phyloP scores from a whole-genome alignment of 2,797 vertebrate genomes.

The Peromyscus attwateri region DNA sequence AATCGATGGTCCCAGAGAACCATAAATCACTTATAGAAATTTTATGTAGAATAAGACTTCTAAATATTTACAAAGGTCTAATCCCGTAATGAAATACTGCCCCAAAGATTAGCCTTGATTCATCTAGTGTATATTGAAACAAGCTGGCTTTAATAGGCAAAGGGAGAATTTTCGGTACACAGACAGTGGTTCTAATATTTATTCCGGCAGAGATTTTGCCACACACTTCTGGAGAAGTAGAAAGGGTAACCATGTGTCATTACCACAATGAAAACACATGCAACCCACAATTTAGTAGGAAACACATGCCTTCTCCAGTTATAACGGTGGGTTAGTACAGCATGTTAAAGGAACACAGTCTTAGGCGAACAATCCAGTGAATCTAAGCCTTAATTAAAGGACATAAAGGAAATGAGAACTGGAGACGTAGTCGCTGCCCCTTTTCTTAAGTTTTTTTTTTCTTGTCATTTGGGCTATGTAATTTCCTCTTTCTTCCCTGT shows the following conservation, averaged over 20 bases:
- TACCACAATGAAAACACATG: constrained; percentile 78
- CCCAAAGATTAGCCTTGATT: constrained; percentile 24
- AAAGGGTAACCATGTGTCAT: constrained; percentile 60
- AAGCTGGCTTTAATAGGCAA: background rate
- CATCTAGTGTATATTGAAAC: constrained; percentile 39
- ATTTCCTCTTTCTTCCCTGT: background rate
- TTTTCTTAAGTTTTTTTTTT: constrained; percentile 9
- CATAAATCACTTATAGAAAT: constrained; percentile 68
- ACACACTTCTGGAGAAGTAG: constrained; percentile 62
- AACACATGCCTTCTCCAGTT: constrained; percentile 62
- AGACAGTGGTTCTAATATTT: constrained; percentile 15
- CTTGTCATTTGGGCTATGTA: constrained; percentile 14
- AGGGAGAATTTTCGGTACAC: background rate
- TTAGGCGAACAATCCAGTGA: constrained; percentile 31
- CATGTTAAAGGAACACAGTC: constrained; percentile 50
- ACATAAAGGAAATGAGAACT: constrained; percentile 85
- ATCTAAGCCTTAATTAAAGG: constrained; percentile 79
- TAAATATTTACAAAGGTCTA: constrained; percentile 60
- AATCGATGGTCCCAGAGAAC: background rate
- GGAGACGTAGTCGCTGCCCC: constrained; percentile 70
- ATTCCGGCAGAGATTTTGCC: constrained; percentile 32
- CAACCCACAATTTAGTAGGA: constrained; percentile 73
- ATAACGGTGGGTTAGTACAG: constrained; percentile 75
- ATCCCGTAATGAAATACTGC: background rate
- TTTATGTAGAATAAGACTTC: constrained; percentile 70